Evolutionary conservation across 2,113 vertebrate species (phyloP).

Genomic region (Colossoma macropomum): DNA sequence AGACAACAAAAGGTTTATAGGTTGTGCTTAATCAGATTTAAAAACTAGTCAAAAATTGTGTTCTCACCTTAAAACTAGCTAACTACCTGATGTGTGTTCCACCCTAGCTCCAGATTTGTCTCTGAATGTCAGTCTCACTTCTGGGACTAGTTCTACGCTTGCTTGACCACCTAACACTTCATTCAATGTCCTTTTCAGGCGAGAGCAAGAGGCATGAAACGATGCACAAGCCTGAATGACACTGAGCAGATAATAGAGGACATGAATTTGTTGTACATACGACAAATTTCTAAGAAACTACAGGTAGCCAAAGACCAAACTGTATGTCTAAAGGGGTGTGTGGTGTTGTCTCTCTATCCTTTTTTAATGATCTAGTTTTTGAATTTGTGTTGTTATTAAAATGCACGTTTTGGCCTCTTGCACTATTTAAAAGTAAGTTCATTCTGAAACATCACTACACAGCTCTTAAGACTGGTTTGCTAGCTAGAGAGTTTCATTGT

Average conservation of each 20-base stretch:
- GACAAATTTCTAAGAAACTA: constrained; percentile 66
- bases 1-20: too few species aligned
- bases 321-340: constrained; percentile 23
- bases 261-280: constrained; percentile 65
- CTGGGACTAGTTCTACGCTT: neutral
- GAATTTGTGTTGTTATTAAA: too few species aligned
- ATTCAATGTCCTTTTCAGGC: constrained; percentile 50
- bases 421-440: neutral
- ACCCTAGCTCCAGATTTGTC: neutral
- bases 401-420: neutral
- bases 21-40: too few species aligned
- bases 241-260: constrained; percentile 60
- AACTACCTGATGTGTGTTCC: neutral
- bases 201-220: constrained; percentile 58
- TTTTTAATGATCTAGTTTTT: too few species aligned
- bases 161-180: constrained; percentile 15
- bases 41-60: too few species aligned
- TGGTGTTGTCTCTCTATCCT: constrained; percentile 11
- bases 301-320: constrained; percentile 54
- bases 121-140: neutral
- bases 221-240: constrained; percentile 57
- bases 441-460: constrained; percentile 17
- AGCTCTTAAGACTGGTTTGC: neutral
- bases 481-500: neutral
- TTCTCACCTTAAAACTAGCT: neutral